Conservation (phyloP, 2,888 invertebrate species). For the Trachelus tabidus region DNA sequence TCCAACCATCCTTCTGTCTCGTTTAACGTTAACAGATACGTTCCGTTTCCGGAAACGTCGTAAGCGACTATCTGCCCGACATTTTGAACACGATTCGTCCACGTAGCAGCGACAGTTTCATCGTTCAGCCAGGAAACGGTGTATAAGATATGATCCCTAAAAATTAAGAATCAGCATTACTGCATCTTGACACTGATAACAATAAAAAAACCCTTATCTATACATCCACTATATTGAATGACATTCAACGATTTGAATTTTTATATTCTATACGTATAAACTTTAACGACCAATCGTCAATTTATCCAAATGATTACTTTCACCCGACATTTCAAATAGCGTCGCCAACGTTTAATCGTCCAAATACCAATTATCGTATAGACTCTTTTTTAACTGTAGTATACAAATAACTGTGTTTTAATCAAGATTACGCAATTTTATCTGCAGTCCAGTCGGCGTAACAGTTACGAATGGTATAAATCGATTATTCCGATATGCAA, state of each 20-base stretch:
- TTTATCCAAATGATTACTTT: not conserved
- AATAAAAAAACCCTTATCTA: not conserved
- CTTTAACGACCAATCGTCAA: not conserved
- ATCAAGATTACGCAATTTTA: not conserved
- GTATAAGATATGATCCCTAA: conserved; percentile 74
- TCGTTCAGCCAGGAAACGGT: conserved; percentile 81
- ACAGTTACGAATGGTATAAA: not conserved
- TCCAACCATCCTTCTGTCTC: conserved; percentile 80
- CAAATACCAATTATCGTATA: not conserved
- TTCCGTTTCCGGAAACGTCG: conserved; percentile 52
- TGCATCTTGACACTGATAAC: not conserved
- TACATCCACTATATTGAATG: not conserved
- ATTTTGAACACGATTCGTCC: conserved; percentile 90
- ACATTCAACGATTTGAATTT: not conserved
- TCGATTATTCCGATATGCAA: not conserved
- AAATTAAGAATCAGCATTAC: not conserved
- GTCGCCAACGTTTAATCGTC: not conserved
- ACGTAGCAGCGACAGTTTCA: conserved; percentile 76
- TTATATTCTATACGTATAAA: not conserved
- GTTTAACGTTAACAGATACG: conserved; percentile 65
- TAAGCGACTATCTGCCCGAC: conserved; percentile 73
- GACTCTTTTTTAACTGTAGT: not conserved
- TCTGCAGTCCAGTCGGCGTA: not conserved
- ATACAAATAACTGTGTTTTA: too few relatives aligned
- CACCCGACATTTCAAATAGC: not conserved